Evolutionary conservation across 2,888 invertebrate species (phyloP), one percentile per base, ranked within the genome.

Genomic region (Xylota segnis): DNA sequence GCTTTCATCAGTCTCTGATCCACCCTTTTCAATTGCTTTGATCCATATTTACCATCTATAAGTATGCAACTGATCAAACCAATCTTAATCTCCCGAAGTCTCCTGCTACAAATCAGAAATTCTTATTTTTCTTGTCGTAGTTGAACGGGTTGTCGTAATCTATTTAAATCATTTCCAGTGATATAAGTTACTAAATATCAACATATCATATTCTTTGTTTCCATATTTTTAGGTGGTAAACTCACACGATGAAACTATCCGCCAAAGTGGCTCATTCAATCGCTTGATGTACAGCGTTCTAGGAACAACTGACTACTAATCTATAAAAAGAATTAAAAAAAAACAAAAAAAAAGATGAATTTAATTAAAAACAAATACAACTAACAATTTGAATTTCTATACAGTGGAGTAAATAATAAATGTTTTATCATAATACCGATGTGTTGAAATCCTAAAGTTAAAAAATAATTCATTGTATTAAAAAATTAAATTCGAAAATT

Each of bases 231-330:
- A 92, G 91, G 91, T 91, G 91, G 91, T 91, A 90, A 91, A 94
- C 93, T 90, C 95, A 95, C 90, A 90, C 89, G 95, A 95, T 90
- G 97, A 97, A 91, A 94, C 95, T 90, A 97, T 98, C 91, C 97
- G 97, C 90, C 98, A 98, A 93, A 97, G 97, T 93, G 96, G 96
- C 93, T 97, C 97, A 88, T 98, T 98, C 94, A 97, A 96, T 93
- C 96, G 97, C 92, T 95, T 98, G 91, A 97, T 97, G 97, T 96
- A 96, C 94, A 96, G 96, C 93, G 97, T 98, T 89, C 94, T 97
- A 91, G 96, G 96, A 89, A 96, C 96, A 93, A 95, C 95, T 84
- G 94, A 95, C 88, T 94, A 94, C 89, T 94, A 94, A 90, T 37
- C 45, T 34, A 58, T 45, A 45, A 68, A 45, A 70, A 40, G 63